Conservation (phyloP, 2,797 vertebrate species). For the Pogoniulus pusillus region DNA sequence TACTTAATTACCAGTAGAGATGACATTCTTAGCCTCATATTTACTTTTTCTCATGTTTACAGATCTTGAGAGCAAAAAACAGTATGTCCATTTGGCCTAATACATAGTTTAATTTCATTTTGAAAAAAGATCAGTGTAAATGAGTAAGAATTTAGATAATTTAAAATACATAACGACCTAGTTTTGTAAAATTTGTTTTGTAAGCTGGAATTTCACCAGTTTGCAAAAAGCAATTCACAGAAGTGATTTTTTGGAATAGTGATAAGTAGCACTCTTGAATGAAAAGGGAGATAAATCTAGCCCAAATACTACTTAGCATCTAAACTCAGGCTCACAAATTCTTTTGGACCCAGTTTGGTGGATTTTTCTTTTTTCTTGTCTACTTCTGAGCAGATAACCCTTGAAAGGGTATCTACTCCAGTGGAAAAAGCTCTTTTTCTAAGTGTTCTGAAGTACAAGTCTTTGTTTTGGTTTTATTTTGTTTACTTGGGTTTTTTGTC, state of each 20-base stretch:
- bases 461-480: not conserved
- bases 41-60: conserved; percentile 63
- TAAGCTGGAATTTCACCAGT: not conserved
- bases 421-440: not conserved
- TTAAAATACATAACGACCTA: not conserved
- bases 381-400: not conserved
- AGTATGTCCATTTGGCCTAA: conserved; percentile 51
- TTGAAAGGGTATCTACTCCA: not conserved
- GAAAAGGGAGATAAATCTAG: not conserved
- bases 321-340: not conserved
- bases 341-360: not conserved
- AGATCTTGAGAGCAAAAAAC: conserved; percentile 40
- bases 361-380: not conserved
- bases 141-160: not conserved
- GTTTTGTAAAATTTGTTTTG: not conserved
- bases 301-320: not conserved
- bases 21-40: conserved; percentile 21
- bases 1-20: conserved; percentile 68
- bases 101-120: conserved; percentile 13
- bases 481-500: not conserved
- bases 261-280: not conserved
- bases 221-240: not conserved
- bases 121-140: conserved; percentile 15
- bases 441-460: not conserved
- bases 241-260: not conserved